These are phyloP conservation scores for Oreochromis niloticus DNA, from an alignment of 2,113 vertebrate species.

Conservation along the genomic window DNA sequence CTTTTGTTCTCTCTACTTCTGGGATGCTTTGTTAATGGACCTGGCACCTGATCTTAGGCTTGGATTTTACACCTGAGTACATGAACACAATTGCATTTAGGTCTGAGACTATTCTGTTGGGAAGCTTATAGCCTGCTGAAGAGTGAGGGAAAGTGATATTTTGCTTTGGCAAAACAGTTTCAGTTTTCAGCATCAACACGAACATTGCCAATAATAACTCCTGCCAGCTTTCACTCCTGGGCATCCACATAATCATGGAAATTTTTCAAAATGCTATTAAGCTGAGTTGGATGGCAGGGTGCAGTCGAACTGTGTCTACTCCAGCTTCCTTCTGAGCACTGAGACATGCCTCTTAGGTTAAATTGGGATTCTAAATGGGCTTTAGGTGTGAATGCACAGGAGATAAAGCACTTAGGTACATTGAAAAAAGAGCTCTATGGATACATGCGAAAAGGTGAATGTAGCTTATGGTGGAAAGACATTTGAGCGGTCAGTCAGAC, in stretches of 20 bases:
- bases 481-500: not conserved
- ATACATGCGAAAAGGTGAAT: not conserved
- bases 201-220: not conserved
- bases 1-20: slow-evolving; percentile 21
- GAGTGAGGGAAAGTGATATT: slow-evolving; percentile 31
- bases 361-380: not conserved
- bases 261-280: not conserved
- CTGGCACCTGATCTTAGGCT: slow-evolving; percentile 47
- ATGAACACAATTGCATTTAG: slow-evolving; percentile 34
- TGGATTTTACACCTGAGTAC: slow-evolving; percentile 44
- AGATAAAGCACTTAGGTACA: fast-evolving
- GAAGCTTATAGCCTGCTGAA: not conserved
- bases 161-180: not conserved
- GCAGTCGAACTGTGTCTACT: not conserved
- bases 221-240: not conserved
- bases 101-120: not conserved
- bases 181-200: slow-evolving; percentile 9
- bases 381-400: not conserved
- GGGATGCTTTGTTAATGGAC: slow-evolving; percentile 40
- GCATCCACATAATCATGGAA: not conserved
- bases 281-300: not conserved
- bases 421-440: not conserved
- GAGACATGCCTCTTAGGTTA: not conserved
- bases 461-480: not conserved
- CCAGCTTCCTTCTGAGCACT: not conserved